Evolutionary conservation across 2,888 invertebrate genomes (phyloP).

Genomic region (Agrypnus murinus): DNA sequence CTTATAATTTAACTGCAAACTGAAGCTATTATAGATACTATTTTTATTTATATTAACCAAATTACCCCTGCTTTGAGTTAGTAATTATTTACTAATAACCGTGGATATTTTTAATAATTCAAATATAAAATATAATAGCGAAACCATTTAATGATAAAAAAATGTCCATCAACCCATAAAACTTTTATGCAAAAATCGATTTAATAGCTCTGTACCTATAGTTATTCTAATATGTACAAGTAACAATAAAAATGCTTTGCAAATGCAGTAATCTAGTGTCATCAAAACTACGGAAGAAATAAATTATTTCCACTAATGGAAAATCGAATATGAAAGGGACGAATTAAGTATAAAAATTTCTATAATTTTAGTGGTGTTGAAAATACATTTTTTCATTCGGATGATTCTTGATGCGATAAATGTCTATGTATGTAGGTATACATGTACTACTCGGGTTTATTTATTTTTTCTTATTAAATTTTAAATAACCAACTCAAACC

Average conservation of each 20-base stretch:
- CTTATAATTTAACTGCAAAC: too few relatives aligned
- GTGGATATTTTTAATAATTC: not conserved
- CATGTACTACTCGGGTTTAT: too few relatives aligned
- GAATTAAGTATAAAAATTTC: not conserved
- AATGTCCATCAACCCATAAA: not conserved
- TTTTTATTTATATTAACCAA: not conserved
- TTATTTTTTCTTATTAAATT: not conserved
- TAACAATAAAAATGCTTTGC: slow-evolving; percentile 42
- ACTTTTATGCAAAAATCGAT: slow-evolving; percentile 43
- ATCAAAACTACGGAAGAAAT: slow-evolving; percentile 39
- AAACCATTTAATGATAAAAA: too few relatives aligned
- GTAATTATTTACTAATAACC: too few relatives aligned
- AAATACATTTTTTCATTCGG: too few relatives aligned
- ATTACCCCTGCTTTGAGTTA: too few relatives aligned
- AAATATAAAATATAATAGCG: not conserved
- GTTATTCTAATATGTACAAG: slow-evolving; percentile 31
- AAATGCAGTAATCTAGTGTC: slow-evolving; percentile 45
- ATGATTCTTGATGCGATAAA: too few relatives aligned
- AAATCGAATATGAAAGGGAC: slow-evolving; percentile 36
- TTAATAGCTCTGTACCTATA: slow-evolving; percentile 32
- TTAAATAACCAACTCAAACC: not conserved
- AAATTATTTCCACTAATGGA: slow-evolving; percentile 49
- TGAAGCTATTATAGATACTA: too few relatives aligned
- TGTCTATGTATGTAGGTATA: too few relatives aligned
- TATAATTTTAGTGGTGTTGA: too few relatives aligned